phyloP scores from a whole-genome alignment of 1,140 invertebrate species.

The Diploscapter pachys region DNA sequence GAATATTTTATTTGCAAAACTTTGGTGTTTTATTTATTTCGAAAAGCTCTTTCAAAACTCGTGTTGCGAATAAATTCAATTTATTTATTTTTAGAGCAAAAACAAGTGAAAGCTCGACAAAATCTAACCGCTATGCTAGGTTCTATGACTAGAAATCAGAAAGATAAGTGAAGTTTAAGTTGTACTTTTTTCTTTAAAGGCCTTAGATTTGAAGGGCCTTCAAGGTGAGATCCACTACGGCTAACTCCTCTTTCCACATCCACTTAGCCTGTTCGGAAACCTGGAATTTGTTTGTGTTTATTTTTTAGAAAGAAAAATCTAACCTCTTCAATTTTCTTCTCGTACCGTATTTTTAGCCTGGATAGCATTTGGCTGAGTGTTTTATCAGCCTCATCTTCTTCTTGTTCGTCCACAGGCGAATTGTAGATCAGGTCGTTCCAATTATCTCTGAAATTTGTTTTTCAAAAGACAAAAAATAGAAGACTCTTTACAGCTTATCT shows the following conservation, averaged over 20 bases:
- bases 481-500: constrained; percentile 35
- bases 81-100: neutral
- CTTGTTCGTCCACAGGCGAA: neutral
- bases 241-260: neutral
- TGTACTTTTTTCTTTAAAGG: neutral
- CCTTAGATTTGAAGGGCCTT: neutral
- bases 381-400: neutral
- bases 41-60: too few relatives aligned
- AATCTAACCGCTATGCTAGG: neutral
- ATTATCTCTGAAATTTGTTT: neutral
- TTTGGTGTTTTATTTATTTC: too few relatives aligned
- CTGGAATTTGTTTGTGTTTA: neutral
- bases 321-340: constrained; percentile 1
- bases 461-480: constrained; percentile 22
- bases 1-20: too few relatives aligned
- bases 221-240: neutral
- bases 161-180: neutral
- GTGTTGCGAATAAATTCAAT: too few relatives aligned
- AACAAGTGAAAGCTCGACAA: neutral
- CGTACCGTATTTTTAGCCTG: neutral
- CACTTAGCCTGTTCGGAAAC: neutral
- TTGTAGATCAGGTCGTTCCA: neutral
- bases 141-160: neutral
- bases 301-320: neutral
- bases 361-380: neutral